phyloP scores from a whole-genome alignment of 1,140 invertebrate genomes.

The Zaprionus ghesquierei region DNA sequence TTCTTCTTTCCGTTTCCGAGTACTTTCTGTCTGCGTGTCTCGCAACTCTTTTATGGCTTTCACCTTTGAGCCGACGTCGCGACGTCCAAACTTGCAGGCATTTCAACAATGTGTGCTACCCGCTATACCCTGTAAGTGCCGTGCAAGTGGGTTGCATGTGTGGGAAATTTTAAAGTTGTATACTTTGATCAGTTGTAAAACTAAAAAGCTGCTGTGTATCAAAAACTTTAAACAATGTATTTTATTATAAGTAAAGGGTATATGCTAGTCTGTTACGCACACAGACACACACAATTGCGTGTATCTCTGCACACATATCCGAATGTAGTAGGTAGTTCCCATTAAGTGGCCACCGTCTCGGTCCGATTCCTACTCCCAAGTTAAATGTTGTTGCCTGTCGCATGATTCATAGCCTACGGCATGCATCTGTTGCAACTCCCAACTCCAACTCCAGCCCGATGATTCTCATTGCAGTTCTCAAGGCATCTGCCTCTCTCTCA shows the following conservation, averaged over 20 bases:
- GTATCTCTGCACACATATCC: background rate
- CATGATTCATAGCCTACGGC: constrained; percentile 36
- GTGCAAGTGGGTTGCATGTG: background rate
- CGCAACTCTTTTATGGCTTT: constrained; percentile 54
- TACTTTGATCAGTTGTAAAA: too few relatives aligned
- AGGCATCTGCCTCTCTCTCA: background rate
- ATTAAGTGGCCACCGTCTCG: constrained; percentile 8
- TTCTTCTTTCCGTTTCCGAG: constrained; percentile 1
- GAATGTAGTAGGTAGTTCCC: background rate
- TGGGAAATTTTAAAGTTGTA: background rate
- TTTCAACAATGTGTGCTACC: constrained; percentile 36
- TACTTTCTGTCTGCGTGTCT: constrained; percentile 2
- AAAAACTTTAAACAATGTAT: too few relatives aligned
- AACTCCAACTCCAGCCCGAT: constrained; percentile 14
- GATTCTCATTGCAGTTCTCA: background rate
- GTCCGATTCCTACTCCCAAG: background rate
- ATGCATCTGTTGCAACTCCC: constrained; percentile 27
- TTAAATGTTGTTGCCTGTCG: constrained; percentile 3
- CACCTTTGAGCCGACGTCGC: constrained; percentile 53
- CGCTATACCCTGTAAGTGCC: background rate
- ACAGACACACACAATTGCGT: background rate
- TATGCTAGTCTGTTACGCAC: background rate
- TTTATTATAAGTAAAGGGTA: background rate
- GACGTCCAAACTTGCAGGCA: constrained; percentile 36
- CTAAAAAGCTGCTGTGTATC: too few relatives aligned